Base-by-base conservation (phyloP, 1,140 invertebrate genomes). In the Hylaeus volcanicus region DNA sequence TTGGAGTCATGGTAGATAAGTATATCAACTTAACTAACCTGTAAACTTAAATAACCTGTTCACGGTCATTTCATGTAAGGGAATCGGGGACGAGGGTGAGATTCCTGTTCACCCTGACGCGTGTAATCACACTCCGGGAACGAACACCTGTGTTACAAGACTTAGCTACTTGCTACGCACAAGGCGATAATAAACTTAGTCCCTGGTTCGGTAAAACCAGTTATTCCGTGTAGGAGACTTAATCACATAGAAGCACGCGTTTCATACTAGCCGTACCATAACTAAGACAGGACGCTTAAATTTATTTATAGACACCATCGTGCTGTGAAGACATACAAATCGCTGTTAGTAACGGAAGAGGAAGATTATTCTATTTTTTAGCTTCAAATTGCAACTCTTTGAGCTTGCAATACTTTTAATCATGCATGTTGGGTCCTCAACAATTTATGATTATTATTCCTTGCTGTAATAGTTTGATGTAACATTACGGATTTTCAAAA, bases 121-220 rank as follows among this genome's bases (percentile, higher is more conserved):
- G 51, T 56, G 14, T 70, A 70, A 70, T 70, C 68, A 8, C n/a
- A n/a, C 5, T 37, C 58, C 37, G 68, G 41, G 51, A 56, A 70
- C 14, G 3, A 56, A n/a, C 68, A 56, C 51, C 53, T 70, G 51
- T 70, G 51, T 53, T 56, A 55, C 53, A 5, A 39, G 3, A 12
- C 6, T 56, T 14, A 14, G 37, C 39, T 70, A 43, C 53, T 56
- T 56, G 56, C 37, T 41, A 56, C 37, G 68, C 68, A 70, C 39
- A 70, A 41, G 53, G 39, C 37, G 51, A 70, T 56, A 56, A 11
- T 43, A 41, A 70, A 70, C 68, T 56, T 39, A 1, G 37, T 37
- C 12, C 51, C 51, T 5, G 68, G 53, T 14, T 41, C 68, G 56
- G 26, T 11, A 14, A 70, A 56, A 53, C 51, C 48, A 8, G 51